Percentiles rank a stretch among this genome's conserved stretches.
phyloP scores from a whole-genome alignment of 2,888 invertebrate genomes.

The Drosophila imparisetae region DNA sequence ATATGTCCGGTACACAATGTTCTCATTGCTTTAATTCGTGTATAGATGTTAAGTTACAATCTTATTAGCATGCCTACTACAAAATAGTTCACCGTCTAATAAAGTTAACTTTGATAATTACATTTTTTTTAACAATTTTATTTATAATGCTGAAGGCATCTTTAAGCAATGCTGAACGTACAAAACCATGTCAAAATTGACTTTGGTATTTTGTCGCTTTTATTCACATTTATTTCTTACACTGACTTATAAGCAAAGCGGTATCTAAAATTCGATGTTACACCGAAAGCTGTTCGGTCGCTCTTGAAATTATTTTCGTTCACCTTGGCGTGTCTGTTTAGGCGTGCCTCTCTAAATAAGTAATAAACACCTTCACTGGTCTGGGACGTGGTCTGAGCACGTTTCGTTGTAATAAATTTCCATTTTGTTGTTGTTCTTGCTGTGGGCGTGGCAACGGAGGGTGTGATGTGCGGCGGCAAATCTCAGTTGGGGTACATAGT shows the following conservation, averaged over 20 bases:
- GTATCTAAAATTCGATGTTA: not conserved
- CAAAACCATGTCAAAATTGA: not conserved
- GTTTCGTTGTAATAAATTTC: slow-evolving; percentile 67
- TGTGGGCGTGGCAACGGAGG: slow-evolving; percentile 1
- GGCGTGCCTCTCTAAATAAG: slow-evolving; percentile 67
- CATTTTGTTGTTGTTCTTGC: slow-evolving; percentile 52
- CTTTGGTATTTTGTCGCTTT: not conserved
- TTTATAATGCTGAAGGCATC: not conserved
- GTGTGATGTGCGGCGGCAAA: slow-evolving; percentile 19
- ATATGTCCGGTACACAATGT: no score
- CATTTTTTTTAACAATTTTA: accelerated
- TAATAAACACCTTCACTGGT: slow-evolving; percentile 70
- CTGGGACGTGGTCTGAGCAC: slow-evolving; percentile 32
- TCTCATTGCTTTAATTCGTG: no score
- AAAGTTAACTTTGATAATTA: not conserved
- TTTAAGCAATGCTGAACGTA: not conserved
- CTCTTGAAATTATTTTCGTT: not conserved
- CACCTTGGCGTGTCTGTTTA: slow-evolving; percentile 3
- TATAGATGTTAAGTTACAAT: not conserved
- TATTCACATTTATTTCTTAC: not conserved
- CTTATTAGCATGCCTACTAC: not conserved
- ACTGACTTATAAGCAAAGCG: not conserved
- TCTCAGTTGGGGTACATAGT: slow-evolving; percentile 71
- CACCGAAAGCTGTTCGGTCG: not conserved
- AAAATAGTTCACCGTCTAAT: not conserved